Conservation (phyloP, 2,797 vertebrate species). For the Neomorphus geoffroyi region DNA sequence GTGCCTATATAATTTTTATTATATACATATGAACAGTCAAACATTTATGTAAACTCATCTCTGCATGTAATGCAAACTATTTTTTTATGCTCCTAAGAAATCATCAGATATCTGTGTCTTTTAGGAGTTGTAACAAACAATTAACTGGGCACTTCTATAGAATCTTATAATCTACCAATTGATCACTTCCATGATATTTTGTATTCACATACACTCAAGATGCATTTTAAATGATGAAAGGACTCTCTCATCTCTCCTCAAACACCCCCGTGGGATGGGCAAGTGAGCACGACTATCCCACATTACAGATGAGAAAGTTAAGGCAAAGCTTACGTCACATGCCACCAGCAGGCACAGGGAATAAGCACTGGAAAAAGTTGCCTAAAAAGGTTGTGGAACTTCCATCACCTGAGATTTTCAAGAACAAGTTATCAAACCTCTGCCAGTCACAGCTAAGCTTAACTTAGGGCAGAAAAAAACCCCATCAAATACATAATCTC, state of each 20-base stretch:
- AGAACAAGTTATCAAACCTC: background rate
- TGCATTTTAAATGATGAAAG: background rate
- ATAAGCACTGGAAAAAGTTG: background rate
- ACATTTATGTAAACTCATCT: background rate
- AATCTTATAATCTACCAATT: background rate
- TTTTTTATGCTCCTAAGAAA: background rate
- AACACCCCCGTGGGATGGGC: background rate
- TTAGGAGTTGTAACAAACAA: background rate
- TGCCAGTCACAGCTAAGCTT: background rate
- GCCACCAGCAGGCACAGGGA: background rate
- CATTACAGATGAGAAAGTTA: background rate
- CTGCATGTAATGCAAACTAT: background rate
- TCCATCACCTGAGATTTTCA: background rate
- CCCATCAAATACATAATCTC: background rate
- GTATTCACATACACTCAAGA: background rate
- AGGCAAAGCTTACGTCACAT: background rate
- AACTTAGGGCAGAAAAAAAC: background rate
- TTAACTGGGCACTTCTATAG: background rate
- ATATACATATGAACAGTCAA: background rate
- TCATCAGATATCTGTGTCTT: background rate
- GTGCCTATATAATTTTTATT: background rate
- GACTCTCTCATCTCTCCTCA: background rate
- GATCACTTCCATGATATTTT: background rate
- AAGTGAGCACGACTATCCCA: background rate
- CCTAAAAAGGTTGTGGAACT: background rate